Conservation (phyloP, 2,113 vertebrate species). For the Oncorhynchus clarkii region DNA sequence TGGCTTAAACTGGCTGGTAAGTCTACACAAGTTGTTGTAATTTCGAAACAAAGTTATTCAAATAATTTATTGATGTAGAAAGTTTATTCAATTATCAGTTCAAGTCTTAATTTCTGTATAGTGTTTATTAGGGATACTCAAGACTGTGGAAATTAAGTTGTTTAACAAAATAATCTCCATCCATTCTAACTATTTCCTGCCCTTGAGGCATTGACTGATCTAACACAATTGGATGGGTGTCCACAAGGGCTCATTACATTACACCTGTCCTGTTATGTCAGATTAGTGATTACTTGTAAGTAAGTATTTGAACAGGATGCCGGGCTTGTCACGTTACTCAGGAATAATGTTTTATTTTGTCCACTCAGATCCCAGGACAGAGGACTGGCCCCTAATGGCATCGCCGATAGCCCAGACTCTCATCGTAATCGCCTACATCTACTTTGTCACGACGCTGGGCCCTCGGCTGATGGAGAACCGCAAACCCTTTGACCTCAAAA, state of each 20-base stretch:
- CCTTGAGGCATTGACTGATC: too few relatives aligned
- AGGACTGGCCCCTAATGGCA: constrained; percentile 83
- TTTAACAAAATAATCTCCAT: too few relatives aligned
- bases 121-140: too few relatives aligned
- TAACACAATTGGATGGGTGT: too few relatives aligned
- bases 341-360: not conserved
- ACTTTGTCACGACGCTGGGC: constrained; percentile 82
- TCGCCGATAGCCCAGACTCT: constrained; percentile 82
- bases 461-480: constrained; percentile 87
- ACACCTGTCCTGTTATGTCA: not conserved
- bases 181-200: too few relatives aligned
- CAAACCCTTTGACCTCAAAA: constrained; percentile 84
- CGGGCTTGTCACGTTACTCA: not conserved
- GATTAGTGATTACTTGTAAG: too few relatives aligned
- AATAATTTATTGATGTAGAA: not conserved
- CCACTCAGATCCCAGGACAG: constrained; percentile 78
- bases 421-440: constrained; percentile 80
- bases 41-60: not conserved
- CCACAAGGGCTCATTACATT: not conserved
- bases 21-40: constrained; percentile 40
- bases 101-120: not conserved
- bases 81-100: not conserved
- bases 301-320: too few relatives aligned
- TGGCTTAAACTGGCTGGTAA: constrained; percentile 85
- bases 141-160: too few relatives aligned